Evolutionary conservation across 2,797 vertebrate genomes (phyloP), one percentile per base, ranked within the genome.

Genomic region (Neoniphon sammara): DNA sequence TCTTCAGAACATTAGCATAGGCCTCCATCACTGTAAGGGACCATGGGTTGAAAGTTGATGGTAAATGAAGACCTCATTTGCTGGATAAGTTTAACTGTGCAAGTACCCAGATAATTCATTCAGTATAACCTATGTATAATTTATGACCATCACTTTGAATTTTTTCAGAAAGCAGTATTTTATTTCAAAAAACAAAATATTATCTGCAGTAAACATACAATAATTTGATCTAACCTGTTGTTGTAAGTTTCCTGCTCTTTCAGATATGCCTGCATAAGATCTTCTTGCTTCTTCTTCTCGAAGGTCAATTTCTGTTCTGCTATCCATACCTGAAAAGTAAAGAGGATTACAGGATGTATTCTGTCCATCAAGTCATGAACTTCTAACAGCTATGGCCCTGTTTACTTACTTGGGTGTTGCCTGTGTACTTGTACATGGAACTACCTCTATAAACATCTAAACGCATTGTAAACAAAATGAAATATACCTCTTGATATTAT

Each of bases 191-290:
- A 14, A 14, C 39, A 42, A 15, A 2, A 12, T 42, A 12, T 42
- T 12, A 14, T 42, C 44, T 17, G 4, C 4, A 17, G 15, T 20
- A 53, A 20, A 23, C 3, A 2, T 53, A 27, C 46, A 12, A 12
- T 21, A 30, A 7, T 46, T 53, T 56, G 8, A 57, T 73, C 70
- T 52, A 8, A 98, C 98, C 98, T 96, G 87, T 99, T 99, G 91
- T 99, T 96, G 89, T 99, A 99, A 0, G 93, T 96, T 8, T 99
- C 98, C 91, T 99, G 98, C 78, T 99, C 98, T 90, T 99, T 99
- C 81, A 98, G 80, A 67, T 99, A 99, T 0, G 98, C 97, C 79
- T 97, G 95, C 97, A 99, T 97, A 71, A 99, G 92, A 31, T 99
- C 98, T 88, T 99, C 98, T 87, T 99, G 98, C 88, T 98, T 98